Conservation (phyloP, 1,140 invertebrate species). For the Lepidurus packardi region DNA sequence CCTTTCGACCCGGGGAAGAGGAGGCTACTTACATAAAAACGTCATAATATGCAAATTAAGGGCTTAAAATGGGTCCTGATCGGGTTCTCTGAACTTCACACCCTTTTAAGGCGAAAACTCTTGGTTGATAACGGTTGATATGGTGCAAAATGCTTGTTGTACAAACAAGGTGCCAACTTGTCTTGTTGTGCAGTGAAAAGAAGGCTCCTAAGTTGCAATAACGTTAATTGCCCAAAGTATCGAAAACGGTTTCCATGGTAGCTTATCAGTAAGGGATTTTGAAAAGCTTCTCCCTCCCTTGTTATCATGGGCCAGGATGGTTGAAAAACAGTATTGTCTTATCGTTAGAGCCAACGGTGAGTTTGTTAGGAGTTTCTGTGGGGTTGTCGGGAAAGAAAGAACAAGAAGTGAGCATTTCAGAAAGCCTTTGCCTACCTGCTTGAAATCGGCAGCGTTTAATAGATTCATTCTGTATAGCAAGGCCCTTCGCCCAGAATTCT, state of each 20-base stretch:
- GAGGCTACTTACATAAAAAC: too few relatives aligned
- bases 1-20: too few relatives aligned
- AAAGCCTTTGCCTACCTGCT: background rate
- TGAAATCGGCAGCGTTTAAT: background rate
- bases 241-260: background rate
- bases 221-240: background rate
- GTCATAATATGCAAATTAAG: too few relatives aligned
- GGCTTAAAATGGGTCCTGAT: too few relatives aligned
- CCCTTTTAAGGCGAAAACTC: too few relatives aligned
- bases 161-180: too few relatives aligned
- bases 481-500: conserved; percentile 7
- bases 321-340: background rate
- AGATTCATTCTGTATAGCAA: background rate
- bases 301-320: background rate
- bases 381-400: background rate
- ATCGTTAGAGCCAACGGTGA: background rate
- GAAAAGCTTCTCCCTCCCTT: background rate
- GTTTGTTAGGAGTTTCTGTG: background rate
- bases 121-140: too few relatives aligned
- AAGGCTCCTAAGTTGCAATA: background rate
- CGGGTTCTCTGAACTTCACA: too few relatives aligned
- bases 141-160: too few relatives aligned
- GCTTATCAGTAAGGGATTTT: background rate
- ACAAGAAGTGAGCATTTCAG: background rate
- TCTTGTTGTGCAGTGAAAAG: too few relatives aligned